Evolutionary conservation across 2,113 vertebrate genomes (phyloP).

Genomic region (Lasiurus borealis): DNA sequence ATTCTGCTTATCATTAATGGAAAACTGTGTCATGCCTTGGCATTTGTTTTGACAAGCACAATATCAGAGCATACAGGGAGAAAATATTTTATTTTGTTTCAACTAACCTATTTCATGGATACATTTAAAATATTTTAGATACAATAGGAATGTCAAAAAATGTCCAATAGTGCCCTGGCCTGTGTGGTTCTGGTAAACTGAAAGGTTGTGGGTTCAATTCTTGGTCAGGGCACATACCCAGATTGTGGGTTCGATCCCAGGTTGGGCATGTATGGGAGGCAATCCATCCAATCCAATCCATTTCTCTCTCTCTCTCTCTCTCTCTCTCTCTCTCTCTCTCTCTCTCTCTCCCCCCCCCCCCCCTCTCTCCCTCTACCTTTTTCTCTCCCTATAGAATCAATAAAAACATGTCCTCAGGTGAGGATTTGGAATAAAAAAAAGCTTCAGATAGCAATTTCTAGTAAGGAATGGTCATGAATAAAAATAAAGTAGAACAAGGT

Average conservation of each 20-base stretch:
- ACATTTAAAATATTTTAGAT: conserved; percentile 39
- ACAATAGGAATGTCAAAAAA: conserved; percentile 19
- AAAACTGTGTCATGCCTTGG: conserved; percentile 44
- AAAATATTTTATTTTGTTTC: conserved; percentile 68
- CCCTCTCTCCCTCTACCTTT: no score
- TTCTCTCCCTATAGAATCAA: neutral
- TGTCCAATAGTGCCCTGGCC: neutral
- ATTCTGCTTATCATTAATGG: conserved; percentile 61
- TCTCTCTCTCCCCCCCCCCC: neutral
- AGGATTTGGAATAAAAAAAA: neutral
- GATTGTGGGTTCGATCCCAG: neutral
- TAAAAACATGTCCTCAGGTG: neutral
- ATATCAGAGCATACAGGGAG: neutral
- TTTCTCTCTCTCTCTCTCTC: neutral
- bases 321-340: neutral
- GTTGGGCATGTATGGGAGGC: neutral
- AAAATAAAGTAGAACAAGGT: conserved; percentile 17
- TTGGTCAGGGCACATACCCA: neutral
- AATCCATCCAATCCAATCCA: neutral
- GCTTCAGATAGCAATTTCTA: conserved; percentile 56
- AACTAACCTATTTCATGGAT: conserved; percentile 47
- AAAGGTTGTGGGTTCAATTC: neutral
- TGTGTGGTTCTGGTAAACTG: neutral
- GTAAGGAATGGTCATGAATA: conserved; percentile 45
- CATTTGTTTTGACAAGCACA: conserved; percentile 50